phyloP scores from a whole-genome alignment of 1,140 invertebrate genomes.

The Cryptotermes secundus region DNA sequence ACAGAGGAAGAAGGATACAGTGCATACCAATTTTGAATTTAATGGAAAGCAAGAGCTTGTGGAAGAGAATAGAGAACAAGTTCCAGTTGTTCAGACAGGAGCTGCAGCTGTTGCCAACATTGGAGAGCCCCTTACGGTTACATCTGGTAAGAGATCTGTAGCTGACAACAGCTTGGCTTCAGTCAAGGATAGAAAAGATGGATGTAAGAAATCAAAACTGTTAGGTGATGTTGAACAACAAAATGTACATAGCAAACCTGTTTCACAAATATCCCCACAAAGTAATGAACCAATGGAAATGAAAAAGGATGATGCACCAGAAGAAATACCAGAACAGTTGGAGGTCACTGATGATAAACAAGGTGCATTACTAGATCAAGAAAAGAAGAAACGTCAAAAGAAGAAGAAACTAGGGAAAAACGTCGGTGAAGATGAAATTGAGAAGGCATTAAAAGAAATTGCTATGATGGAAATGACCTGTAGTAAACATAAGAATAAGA shows the following conservation, averaged over 20 bases:
- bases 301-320: conserved; percentile 27
- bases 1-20: conserved; percentile 22
- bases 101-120: not conserved
- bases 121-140: conserved; percentile 21
- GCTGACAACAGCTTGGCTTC: conserved; percentile 14
- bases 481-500: conserved; percentile 4
- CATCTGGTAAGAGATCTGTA: not conserved
- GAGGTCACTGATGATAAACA: not conserved
- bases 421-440: conserved; percentile 57
- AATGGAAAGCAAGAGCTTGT: conserved; percentile 48
- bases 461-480: conserved; percentile 37
- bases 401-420: conserved; percentile 52
- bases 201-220: not conserved
- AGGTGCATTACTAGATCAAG: conserved; percentile 38
- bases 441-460: conserved; percentile 59
- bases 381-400: conserved; percentile 37
- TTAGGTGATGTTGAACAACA: not conserved
- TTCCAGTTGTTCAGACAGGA: conserved; percentile 49
- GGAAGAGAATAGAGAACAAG: conserved; percentile 59
- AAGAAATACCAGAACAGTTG: not conserved
- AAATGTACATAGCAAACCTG: not conserved
- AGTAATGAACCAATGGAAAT: not conserved
- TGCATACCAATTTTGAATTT: conserved; percentile 30
- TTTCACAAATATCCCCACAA: conserved; percentile 28
- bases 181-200: conserved; percentile 15